Evolutionary conservation across 2,113 vertebrate species (phyloP).

Genomic region (Acanthochromis polyacanthus): DNA sequence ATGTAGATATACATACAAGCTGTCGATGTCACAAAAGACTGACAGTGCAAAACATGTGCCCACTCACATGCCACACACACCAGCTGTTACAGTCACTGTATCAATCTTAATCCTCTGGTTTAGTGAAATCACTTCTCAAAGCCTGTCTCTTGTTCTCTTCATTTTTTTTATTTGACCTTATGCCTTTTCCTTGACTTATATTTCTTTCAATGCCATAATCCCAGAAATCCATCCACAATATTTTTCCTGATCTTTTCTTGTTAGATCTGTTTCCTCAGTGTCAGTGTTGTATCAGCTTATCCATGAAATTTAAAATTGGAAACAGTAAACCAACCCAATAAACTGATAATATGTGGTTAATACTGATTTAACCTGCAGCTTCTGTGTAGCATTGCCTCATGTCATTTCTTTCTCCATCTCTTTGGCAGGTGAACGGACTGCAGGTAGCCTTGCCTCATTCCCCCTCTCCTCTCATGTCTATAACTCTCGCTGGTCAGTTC

Average conservation of each 20-base stretch:
- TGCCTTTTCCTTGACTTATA: constrained; percentile 8
- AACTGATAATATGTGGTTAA: no score
- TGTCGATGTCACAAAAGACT: no score
- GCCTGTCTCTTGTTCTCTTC: neutral
- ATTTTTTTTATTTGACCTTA: constrained; percentile 20
- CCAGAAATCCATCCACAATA: constrained; percentile 8
- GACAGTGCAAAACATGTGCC: no score
- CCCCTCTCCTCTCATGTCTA: constrained; percentile 73
- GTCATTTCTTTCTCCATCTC: neutral
- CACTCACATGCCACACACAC: neutral
- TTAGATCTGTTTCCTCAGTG: neutral
- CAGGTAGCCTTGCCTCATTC: constrained; percentile 82
- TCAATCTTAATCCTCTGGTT: constrained; percentile 14
- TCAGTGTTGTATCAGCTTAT: no score
- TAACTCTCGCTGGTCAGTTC: constrained; percentile 85
- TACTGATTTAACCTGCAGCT: no score
- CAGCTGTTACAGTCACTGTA: constrained; percentile 10
- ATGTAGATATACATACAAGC: no score
- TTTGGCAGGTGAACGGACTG: constrained; percentile 81
- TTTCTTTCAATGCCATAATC: constrained; percentile 33
- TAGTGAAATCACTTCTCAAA: constrained; percentile 14
- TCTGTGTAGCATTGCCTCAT: neutral
- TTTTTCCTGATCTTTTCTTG: neutral
- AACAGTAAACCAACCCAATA: no score
- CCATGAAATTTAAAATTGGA: no score